Evolutionary conservation across 2,888 invertebrate species (phyloP), one percentile per base, ranked within the genome.

Genomic region (Ferdinandea cuprea): DNA sequence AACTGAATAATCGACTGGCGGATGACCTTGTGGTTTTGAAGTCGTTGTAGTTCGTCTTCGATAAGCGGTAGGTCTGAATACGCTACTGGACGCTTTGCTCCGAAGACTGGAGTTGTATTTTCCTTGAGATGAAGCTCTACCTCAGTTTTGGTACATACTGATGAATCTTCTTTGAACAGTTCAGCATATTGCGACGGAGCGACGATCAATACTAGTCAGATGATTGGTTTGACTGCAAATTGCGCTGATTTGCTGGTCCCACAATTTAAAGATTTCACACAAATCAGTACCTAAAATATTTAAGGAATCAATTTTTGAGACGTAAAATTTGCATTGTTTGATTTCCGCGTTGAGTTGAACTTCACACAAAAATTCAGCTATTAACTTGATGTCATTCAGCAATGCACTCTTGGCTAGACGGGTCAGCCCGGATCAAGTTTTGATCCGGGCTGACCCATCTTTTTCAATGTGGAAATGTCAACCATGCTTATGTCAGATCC

Each of bases 401-500:
- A 58, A 35, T 19, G 69, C 58, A 69, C 48, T 58, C 13, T 32
- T 69, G 2, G 58, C 69, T 25, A 42, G n/a, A 19, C 28, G 32
- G 2, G 15, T 28, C 32, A n/a, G n/a, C n/a, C n/a, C n/a, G n/a
- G n/a, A n/a, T 69, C 6, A 11, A 37, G 15, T 28, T 19, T 8
- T 25, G 15, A 19, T 21, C 48, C 63, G 8, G 79, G 73, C 8
- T 73, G 50, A 40, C 77, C 77, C 25, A 78, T 46, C 56, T 52
- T 73, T 2, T 17, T 21, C 77, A 68, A 84, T n/a, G 59, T 78
- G 30, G 25, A 25, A 2, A 66, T 37, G n/a, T 74, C 72, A 3
- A 79, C 73, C 46, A 71, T 73, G n/a, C 73, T 84, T n/a, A 84
- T 69, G 35, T 84, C 84, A 3, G 74, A 85, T 3, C 73, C 79